These are phyloP conservation scores for Terrapene triunguis DNA, from an alignment of 2,113 vertebrate genomes.

Conservation along the genomic window DNA sequence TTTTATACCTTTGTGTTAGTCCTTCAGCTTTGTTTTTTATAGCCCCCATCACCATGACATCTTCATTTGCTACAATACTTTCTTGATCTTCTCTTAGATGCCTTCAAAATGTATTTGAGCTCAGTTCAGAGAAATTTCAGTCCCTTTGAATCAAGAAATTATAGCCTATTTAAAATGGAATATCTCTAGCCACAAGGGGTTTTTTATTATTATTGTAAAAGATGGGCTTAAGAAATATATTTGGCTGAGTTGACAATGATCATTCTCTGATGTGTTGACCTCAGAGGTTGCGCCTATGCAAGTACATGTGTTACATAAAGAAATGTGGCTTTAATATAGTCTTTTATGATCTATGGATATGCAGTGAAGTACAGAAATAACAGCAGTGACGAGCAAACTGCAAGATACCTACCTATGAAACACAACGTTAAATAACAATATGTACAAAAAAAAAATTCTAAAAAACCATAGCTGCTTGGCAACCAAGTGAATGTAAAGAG, in stretches of 20 bases:
- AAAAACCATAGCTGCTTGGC: slow-evolving; percentile 12
- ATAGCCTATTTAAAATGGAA: slow-evolving; percentile 56
- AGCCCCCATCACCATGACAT: neutral
- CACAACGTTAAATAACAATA: neutral
- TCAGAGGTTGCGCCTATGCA: slow-evolving; percentile 27
- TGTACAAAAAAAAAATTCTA: slow-evolving; percentile 7
- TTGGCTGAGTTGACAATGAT: slow-evolving; percentile 6
- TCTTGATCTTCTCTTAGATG: slow-evolving; percentile 38
- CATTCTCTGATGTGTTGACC: slow-evolving; percentile 17
- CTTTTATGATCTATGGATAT: neutral
- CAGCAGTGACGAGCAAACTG: neutral
- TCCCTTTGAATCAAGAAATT: slow-evolving; percentile 61
- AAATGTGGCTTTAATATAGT: slow-evolving; percentile 14
- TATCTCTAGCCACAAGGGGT: neutral
- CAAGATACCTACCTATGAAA: neutral
- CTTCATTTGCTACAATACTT: slow-evolving; percentile 44
- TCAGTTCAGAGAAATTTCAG: slow-evolving; percentile 40
- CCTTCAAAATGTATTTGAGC: slow-evolving; percentile 12
- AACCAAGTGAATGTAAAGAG: neutral
- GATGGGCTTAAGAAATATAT: slow-evolving; percentile 25
- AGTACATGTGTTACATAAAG: neutral
- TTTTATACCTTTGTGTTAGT: slow-evolving; percentile 18
- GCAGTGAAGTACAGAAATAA: neutral
- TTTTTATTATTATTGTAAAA: slow-evolving; percentile 28
- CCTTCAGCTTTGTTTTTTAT: slow-evolving; percentile 6